Conservation (phyloP, 64 coral and sea anemone species). For the Montipora capricornis region DNA sequence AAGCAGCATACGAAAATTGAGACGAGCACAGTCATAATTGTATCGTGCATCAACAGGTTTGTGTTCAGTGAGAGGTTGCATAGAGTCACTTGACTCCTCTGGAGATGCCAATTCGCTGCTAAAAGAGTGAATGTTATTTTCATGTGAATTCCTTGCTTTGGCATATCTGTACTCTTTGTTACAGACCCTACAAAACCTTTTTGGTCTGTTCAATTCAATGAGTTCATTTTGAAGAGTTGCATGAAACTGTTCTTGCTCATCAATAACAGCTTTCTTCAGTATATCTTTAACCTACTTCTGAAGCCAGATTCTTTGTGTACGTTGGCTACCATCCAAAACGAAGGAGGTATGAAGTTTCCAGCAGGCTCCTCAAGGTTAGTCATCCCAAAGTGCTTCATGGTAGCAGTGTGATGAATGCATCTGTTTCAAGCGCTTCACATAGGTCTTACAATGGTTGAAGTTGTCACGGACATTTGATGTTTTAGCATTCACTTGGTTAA, state of each 20-base stretch:
- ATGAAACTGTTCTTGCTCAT: constrained; percentile 2
- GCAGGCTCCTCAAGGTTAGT: neutral
- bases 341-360: constrained; percentile 57
- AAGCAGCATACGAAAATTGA: constrained; percentile 38
- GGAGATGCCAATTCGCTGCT: neutral
- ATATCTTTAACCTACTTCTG: constrained; percentile 43
- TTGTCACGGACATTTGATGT: constrained; percentile 67
- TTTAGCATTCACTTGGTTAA: constrained; percentile 57
- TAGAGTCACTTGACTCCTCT: neutral
- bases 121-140: constrained; percentile 11
- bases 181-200: constrained; percentile 15
- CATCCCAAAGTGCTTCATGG: constrained; percentile 73
- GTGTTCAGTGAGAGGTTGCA: neutral
- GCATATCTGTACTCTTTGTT: constrained; percentile 54
- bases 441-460: constrained; percentile 67
- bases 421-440: constrained; percentile 65
- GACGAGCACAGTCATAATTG: constrained; percentile 50
- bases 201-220: neutral
- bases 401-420: constrained; percentile 65
- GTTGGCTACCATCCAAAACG: neutral
- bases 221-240: neutral
- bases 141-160: constrained; percentile 53
- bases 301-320: constrained; percentile 51
- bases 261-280: constrained; percentile 58
- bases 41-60: constrained; percentile 9